Evolutionary conservation across 1,140 invertebrate genomes (phyloP).

Genomic region (Thaumetopoea pityocampa): DNA sequence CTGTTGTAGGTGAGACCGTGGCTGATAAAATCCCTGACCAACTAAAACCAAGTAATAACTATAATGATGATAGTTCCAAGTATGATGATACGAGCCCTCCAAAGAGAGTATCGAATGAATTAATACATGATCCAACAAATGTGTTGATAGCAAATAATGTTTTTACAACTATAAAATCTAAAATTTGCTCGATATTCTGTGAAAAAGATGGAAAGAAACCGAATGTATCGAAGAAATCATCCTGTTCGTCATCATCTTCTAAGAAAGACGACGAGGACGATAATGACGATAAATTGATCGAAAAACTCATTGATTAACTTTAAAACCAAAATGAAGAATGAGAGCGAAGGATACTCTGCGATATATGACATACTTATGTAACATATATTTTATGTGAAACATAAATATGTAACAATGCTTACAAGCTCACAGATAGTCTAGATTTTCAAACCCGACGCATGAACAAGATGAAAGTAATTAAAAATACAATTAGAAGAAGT

Average conservation of each 20-base stretch:
- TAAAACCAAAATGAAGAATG: not conserved
- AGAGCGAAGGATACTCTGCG: too few species aligned
- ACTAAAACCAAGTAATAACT: slow-evolving; percentile 1
- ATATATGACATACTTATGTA: too few species aligned
- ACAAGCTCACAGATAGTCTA: too few species aligned
- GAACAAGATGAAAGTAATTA: too few species aligned
- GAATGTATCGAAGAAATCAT: not conserved
- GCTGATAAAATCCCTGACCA: slow-evolving; percentile 5
- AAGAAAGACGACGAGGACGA: too few species aligned
- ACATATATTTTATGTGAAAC: too few species aligned
- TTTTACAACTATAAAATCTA: slow-evolving; percentile 35
- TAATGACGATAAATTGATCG: slow-evolving; percentile 17
- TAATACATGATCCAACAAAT: slow-evolving; percentile 10
- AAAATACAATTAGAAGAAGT: too few species aligned
- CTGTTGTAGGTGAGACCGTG: slow-evolving; percentile 17
- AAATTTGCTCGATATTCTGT: slow-evolving; percentile 39
- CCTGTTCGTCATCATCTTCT: not conserved
- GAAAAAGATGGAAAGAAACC: slow-evolving; percentile 15
- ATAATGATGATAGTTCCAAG: slow-evolving; percentile 13
- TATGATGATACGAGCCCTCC: slow-evolving; percentile 17
- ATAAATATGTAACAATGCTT: too few species aligned
- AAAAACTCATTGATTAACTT: slow-evolving; percentile 8
- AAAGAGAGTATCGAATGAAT: slow-evolving; percentile 14
- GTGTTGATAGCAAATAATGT: slow-evolving; percentile 17
- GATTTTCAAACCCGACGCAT: too few species aligned